Percentiles rank a stretch among this genome's conserved stretches.
These are phyloP conservation scores for Lingula anatina DNA, from an alignment of 2,888 invertebrate species.

Conservation along the genomic window DNA sequence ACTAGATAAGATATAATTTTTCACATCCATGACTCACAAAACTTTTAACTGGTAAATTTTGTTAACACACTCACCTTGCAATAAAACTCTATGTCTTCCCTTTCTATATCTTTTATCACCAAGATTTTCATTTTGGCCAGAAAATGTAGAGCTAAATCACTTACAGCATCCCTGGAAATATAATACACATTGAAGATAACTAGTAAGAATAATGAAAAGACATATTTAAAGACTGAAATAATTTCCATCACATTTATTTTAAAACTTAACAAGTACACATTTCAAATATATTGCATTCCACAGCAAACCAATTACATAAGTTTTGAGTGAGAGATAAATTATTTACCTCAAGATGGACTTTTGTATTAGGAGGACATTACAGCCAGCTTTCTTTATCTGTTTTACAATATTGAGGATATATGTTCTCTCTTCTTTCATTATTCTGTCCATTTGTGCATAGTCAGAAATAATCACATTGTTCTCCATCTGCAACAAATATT, in stretches of 20 bases:
- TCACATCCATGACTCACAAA: no score
- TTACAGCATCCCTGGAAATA: constrained; percentile 82
- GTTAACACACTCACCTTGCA: constrained; percentile 64
- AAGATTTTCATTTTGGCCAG: constrained; percentile 98
- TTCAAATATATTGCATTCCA: no score
- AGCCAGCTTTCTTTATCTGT: constrained; percentile 96
- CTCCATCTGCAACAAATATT: constrained; percentile 50
- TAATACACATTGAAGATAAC: constrained; percentile 5
- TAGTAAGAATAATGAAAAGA: background rate
- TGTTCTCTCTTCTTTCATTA: constrained; percentile 92
- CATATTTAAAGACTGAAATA: background rate
- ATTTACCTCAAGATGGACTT: constrained; percentile 70
- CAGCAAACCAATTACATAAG: no score
- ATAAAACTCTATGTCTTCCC: constrained; percentile 96
- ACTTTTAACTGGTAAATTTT: no score
- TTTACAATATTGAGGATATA: constrained; percentile 98
- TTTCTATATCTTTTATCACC: constrained; percentile 95
- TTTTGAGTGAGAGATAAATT: no score
- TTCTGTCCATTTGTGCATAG: constrained; percentile 99
- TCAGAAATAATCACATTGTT: constrained; percentile 77
- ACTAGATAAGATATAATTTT: no score
- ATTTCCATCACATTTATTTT: no score
- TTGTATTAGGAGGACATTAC: constrained; percentile 91
- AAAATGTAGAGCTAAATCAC: constrained; percentile 95
- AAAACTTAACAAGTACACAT: no score